Evolutionary conservation across 2,113 vertebrate genomes (phyloP).

Genomic region (Pagrus major): DNA sequence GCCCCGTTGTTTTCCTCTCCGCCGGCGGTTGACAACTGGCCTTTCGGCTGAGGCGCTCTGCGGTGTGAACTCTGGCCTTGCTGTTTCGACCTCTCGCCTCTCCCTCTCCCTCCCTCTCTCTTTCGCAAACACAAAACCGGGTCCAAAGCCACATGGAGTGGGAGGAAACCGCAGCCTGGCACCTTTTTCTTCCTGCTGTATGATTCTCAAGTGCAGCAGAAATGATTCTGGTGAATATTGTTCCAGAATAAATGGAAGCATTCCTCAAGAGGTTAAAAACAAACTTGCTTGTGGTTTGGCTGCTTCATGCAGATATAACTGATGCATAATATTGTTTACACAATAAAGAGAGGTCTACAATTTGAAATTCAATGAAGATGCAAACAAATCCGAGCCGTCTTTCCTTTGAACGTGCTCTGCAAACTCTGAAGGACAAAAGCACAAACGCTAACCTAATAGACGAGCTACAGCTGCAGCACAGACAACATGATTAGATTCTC

Average conservation of each 20-base stretch:
- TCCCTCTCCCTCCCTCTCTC: constrained; percentile 3
- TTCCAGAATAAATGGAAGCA: constrained; percentile 4
- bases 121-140: constrained; percentile 44
- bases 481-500: constrained; percentile 58
- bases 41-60: constrained; percentile 65
- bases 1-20: constrained; percentile 64
- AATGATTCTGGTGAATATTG: neutral
- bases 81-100: constrained; percentile 12
- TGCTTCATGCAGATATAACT: neutral
- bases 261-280: constrained; percentile 4
- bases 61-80: constrained; percentile 58
- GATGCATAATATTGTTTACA: constrained; percentile 36
- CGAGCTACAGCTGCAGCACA: constrained; percentile 49
- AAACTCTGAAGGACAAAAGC: constrained; percentile 63
- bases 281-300: neutral
- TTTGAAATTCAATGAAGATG: constrained; percentile 58
- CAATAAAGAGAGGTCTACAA: constrained; percentile 18
- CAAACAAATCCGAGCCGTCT: constrained; percentile 20
- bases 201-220: neutral
- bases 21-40: constrained; percentile 77
- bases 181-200: constrained; percentile 19
- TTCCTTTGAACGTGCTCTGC: constrained; percentile 16
- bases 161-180: constrained; percentile 44
- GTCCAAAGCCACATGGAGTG: constrained; percentile 24
- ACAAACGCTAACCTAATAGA: constrained; percentile 44